Evolutionary conservation across 2,888 invertebrate species (phyloP).

Genomic region (Drosophila gaucha): DNA sequence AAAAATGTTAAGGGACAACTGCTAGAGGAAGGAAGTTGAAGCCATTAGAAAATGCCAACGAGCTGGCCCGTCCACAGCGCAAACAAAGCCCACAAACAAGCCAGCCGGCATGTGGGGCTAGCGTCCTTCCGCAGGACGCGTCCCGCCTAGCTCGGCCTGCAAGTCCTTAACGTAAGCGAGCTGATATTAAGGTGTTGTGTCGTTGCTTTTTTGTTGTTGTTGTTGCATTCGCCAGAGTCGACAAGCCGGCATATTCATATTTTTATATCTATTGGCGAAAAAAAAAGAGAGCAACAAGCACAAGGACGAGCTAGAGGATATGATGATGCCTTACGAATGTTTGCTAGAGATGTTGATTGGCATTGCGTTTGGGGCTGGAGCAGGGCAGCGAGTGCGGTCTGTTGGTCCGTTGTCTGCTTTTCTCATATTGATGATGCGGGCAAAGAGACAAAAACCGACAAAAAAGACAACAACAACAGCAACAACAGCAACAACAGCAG

Average conservation of each 20-base stretch:
- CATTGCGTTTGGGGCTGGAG: conserved; percentile 45
- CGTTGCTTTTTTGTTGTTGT: conserved; percentile 1
- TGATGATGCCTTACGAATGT: conserved; percentile 77
- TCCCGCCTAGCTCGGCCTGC: conserved; percentile 8
- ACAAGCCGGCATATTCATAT: conserved; percentile 58
- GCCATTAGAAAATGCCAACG: conserved; percentile 76
- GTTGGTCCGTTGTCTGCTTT: conserved; percentile 44
- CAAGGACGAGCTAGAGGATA: conserved; percentile 38
- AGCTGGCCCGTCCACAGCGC: conserved; percentile 35
- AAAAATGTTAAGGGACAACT: conserved; percentile 48
- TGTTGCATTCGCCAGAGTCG: not conserved
- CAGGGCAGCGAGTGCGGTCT: conserved; percentile 22
- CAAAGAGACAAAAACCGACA: conserved; percentile 54
- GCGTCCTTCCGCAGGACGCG: conserved; percentile 15
- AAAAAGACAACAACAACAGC: conserved; percentile 15
- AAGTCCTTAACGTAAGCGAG: conserved; percentile 39
- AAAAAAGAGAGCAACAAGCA: conserved; percentile 33
- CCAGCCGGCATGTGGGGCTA: conserved; percentile 24
- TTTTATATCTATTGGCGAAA: conserved; percentile 48
- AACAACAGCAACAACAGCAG: conserved; percentile 21
- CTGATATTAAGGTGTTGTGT: conserved; percentile 62
- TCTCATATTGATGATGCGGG: conserved; percentile 60
- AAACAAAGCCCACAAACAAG: conserved; percentile 42
- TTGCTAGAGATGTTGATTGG: conserved; percentile 79
- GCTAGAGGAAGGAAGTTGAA: conserved; percentile 78